Base-by-base conservation (phyloP, 2,797 vertebrate species). In the Poecilia gillii region DNA sequence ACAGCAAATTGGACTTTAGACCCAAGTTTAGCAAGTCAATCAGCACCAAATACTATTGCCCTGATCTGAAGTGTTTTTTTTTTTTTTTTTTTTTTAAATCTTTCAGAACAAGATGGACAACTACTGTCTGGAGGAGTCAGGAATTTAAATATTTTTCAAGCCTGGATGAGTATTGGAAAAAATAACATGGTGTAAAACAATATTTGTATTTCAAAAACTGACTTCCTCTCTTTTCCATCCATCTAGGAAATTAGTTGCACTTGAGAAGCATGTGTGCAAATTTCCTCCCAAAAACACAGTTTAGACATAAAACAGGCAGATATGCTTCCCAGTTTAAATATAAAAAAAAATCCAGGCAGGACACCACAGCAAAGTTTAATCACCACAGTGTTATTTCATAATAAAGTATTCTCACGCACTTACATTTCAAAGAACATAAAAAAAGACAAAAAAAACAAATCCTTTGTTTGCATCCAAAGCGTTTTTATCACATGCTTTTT, bases 401-500 rank as follows among this genome's bases (percentile, higher is more conserved):
- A 79, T 68, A 78, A 82, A 80, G 36, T 71, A 75, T 76, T 82
- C 43, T 68, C n/a, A 78, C 49, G 62, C n/a, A 16, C 41, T 51
- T 1, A 43, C 46, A 6, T 76, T 82, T 76, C 11, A 55, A 78
- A 55, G 51, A 82, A 57, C 23, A 73, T 28, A 77, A 72, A 8
- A 23, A 3, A 9, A 68, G 77, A 71, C 25, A 14, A 3, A 9
- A 55, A 78, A 71, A 64, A 66, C 1, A 72, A 83, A 76, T 33
- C 0, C 14, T 23, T 31, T 41, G 49, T 73, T 78, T 74, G 73
- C 77, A 81, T 62, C 82, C 64, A 51, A 14, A 76, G 83, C 82
- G 33, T 89, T 87, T 73, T 8, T 84, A 79, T 85, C 59, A 62
- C 90, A 90, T 92, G 88, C 87, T 88, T 64, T 82, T 75, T 76